Percentiles rank a stretch among this genome's conserved stretches.
Conservation (phyloP, 2,888 invertebrate genomes). For the Zaprionus bogoriensis region DNA sequence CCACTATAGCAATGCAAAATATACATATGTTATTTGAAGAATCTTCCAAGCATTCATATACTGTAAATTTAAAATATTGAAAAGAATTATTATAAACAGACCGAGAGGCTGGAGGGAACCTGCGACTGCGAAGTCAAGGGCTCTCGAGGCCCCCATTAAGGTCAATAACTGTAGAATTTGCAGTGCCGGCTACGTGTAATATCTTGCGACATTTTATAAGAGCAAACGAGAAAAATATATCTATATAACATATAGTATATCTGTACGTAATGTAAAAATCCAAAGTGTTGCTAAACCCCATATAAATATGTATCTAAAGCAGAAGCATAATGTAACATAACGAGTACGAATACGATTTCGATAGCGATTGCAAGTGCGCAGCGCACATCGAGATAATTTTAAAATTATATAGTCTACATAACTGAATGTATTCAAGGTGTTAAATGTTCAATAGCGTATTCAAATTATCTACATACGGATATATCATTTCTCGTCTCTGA, state of each 20-base stretch:
- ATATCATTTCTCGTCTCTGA: not conserved
- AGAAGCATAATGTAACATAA: slow-evolving; percentile 43
- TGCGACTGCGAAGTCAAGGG: not conserved
- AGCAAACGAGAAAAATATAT: slow-evolving; percentile 11
- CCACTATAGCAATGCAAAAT: slow-evolving; percentile 1
- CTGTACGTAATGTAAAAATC: slow-evolving; percentile 53
- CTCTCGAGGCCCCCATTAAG: not conserved
- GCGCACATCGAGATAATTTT: slow-evolving; percentile 43
- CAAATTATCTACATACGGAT: slow-evolving; percentile 37
- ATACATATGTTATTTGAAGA: slow-evolving; percentile 29
- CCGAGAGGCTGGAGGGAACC: no score
- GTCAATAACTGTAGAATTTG: slow-evolving; percentile 14
- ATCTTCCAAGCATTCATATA: slow-evolving; percentile 44
- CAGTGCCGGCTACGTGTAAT: slow-evolving; percentile 79
- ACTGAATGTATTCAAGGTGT: slow-evolving; percentile 65
- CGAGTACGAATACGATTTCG: slow-evolving; percentile 16
- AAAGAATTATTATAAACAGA: slow-evolving; percentile 16
- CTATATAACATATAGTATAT: slow-evolving; percentile 21
- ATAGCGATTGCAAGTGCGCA: no score
- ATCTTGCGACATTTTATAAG: slow-evolving; percentile 56
- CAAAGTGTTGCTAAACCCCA: slow-evolving; percentile 36
- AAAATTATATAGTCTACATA: slow-evolving; percentile 28
- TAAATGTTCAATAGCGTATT: slow-evolving; percentile 73
- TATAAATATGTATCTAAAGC: slow-evolving; percentile 37
- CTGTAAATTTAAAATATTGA: slow-evolving; percentile 13